Evolutionary conservation across 2,888 invertebrate genomes (phyloP).

Genomic region (Onthophagus sagittarius): DNA sequence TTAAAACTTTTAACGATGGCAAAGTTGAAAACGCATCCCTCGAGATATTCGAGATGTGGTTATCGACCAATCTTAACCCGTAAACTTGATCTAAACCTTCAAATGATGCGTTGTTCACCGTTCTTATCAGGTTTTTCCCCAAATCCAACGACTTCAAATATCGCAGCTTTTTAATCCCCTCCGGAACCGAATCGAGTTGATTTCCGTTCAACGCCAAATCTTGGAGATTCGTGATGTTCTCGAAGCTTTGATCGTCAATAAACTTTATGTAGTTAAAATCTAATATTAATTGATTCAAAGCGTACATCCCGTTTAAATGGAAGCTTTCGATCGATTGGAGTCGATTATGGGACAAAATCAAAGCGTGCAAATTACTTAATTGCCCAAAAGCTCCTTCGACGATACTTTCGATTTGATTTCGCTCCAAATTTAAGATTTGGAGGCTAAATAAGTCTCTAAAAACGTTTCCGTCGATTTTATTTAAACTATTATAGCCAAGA

Average conservation of each 20-base stretch:
- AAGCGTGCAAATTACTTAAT: conserved; percentile 71
- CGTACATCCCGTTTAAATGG: conserved; percentile 70
- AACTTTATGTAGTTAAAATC: conserved; percentile 70
- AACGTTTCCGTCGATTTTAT: conserved; percentile 65
- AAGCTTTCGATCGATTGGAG: conserved; percentile 64
- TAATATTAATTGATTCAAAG: conserved; percentile 68
- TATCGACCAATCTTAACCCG: conserved; percentile 74
- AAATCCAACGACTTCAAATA: conserved; percentile 75
- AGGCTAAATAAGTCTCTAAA: conserved; percentile 73
- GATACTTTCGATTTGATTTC: conserved; percentile 66
- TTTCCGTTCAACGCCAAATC: conserved; percentile 75
- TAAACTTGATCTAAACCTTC: conserved; percentile 70
- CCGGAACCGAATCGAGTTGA: conserved; percentile 64
- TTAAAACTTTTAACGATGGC: conserved; percentile 71
- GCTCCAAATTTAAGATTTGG: conserved; percentile 70
- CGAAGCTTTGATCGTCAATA: conserved; percentile 68
- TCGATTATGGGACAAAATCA: conserved; percentile 70
- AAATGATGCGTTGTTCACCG: conserved; percentile 68
- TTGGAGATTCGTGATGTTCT: conserved; percentile 73
- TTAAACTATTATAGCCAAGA: conserved; percentile 68
- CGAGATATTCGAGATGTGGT: conserved; percentile 72
- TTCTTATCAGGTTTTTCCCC: conserved; percentile 75
- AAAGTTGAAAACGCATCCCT: conserved; percentile 69
- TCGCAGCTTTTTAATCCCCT: conserved; percentile 64
- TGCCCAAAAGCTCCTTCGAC: conserved; percentile 71